Evolutionary conservation across 2,888 invertebrate genomes (phyloP).

Genomic region (Pollenia amentaria): DNA sequence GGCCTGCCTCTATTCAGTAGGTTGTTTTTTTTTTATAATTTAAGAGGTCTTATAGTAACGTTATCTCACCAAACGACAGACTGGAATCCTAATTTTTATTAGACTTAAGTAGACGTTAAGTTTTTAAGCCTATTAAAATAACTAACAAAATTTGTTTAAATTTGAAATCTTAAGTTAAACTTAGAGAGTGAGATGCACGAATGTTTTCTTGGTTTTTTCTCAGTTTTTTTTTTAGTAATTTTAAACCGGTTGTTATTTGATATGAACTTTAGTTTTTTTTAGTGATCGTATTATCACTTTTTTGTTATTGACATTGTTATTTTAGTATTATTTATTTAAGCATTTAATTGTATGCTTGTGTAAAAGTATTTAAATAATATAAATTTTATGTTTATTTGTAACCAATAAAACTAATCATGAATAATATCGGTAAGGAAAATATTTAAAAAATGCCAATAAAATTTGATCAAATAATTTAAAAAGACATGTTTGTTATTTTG

Average conservation of each 20-base stretch:
- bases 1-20: neutral
- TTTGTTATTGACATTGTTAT: constrained; percentile 23
- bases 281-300: constrained; percentile 8
- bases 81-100: constrained; percentile 69
- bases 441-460: neutral
- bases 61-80: constrained; percentile 1
- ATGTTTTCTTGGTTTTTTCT: neutral
- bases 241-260: constrained; percentile 56
- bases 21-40: neutral
- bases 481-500: too few species aligned
- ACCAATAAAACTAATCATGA: constrained; percentile 3
- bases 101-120: constrained; percentile 69
- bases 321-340: constrained; percentile 18
- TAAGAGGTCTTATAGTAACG: constrained; percentile 28
- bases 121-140: constrained; percentile 68
- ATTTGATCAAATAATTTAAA: too few species aligned
- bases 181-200: neutral
- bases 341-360: constrained; percentile 12
- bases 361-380: constrained; percentile 7
- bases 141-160: constrained; percentile 44
- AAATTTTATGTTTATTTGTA: constrained; percentile 37
- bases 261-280: constrained; percentile 30
- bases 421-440: constrained; percentile 8
- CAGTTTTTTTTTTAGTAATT: neutral
- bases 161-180: constrained; percentile 28